Conservation (phyloP, 1,140 invertebrate species). For the Papilio dardanus region DNA sequence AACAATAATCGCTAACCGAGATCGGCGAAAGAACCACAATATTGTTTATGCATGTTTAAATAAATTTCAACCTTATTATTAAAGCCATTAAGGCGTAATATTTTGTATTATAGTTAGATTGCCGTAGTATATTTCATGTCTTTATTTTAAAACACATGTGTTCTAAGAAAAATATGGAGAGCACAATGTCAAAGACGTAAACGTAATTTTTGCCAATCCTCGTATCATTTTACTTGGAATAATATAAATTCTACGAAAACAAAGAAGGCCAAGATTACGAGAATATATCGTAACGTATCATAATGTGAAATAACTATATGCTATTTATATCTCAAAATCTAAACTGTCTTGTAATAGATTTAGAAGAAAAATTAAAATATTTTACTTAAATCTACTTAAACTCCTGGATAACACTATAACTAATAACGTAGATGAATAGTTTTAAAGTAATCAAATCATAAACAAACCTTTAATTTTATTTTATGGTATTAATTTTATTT, state of each 20-base stretch:
- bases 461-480: too few species aligned
- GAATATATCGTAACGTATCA: too few species aligned
- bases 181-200: conserved; percentile 27
- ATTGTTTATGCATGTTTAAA: conserved; percentile 26
- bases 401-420: too few species aligned
- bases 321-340: not conserved
- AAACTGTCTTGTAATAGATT: not conserved
- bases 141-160: conserved; percentile 37
- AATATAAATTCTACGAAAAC: conserved; percentile 44
- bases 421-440: too few species aligned
- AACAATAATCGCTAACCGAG: conserved; percentile 48
- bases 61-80: conserved; percentile 27
- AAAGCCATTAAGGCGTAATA: not conserved
- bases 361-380: not conserved
- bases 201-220: conserved; percentile 42
- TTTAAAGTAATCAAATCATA: too few species aligned
- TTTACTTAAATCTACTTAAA: not conserved
- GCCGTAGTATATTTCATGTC: conserved; percentile 1
- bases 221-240: conserved; percentile 43
- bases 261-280: conserved; percentile 25
- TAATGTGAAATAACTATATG: not conserved
- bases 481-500: too few species aligned
- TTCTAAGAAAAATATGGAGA: conserved; percentile 42
- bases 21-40: conserved; percentile 40
- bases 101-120: not conserved